Percentiles rank a stretch among this genome's conserved stretches.
Evolutionary conservation across 2,113 vertebrate species (phyloP).

Genomic region (Amphiprion ocellaris): DNA sequence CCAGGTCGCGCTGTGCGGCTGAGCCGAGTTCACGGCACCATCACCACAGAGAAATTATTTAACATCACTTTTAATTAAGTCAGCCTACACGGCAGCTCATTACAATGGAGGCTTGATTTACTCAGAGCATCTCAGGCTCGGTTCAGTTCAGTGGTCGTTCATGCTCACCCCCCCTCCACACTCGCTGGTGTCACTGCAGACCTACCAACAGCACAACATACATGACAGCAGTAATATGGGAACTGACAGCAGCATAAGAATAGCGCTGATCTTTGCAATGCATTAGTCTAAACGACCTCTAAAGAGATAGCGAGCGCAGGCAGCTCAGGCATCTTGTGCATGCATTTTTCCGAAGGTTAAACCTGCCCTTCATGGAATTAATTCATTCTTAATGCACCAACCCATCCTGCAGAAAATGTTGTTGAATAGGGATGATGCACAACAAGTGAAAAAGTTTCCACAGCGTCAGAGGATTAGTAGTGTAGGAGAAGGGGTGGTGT

Average conservation of each 20-base stretch:
- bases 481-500: not conserved
- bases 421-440: constrained; percentile 17
- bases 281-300: constrained; percentile 66
- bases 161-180: constrained; percentile 29
- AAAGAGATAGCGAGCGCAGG: constrained; percentile 41
- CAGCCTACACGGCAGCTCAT: constrained; percentile 65
- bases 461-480: not conserved
- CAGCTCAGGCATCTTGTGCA: constrained; percentile 6
- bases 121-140: constrained; percentile 57
- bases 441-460: constrained; percentile 14
- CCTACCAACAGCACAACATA: constrained; percentile 30
- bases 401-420: not conserved
- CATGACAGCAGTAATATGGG: constrained; percentile 64
- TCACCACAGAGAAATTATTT: constrained; percentile 76
- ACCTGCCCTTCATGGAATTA: constrained; percentile 60
- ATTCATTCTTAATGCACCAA: constrained; percentile 58
- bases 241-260: constrained; percentile 70
- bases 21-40: constrained; percentile 57
- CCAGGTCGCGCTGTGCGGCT: constrained; percentile 55
- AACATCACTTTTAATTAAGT: constrained; percentile 83
- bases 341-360: constrained; percentile 55
- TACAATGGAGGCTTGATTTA: constrained; percentile 74
- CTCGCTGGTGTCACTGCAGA: constrained; percentile 29
- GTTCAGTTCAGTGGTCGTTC: constrained; percentile 52
- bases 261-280: constrained; percentile 47